Evolutionary conservation across 35 echinoderm and acorn worm genomes (phyloP).

Genomic region (Patiria miniata): DNA sequence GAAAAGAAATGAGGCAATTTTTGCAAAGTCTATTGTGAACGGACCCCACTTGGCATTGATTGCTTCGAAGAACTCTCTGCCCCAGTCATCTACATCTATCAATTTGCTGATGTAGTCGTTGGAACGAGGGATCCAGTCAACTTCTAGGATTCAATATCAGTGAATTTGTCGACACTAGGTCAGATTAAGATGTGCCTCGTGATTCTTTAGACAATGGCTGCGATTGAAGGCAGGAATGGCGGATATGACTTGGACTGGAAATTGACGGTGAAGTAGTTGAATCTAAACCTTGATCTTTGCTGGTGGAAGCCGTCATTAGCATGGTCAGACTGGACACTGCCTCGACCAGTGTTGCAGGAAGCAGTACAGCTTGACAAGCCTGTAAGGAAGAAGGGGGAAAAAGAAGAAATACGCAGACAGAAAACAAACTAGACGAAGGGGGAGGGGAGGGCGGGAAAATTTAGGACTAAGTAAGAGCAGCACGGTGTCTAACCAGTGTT

Average conservation of each 20-base stretch:
- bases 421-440: slow-evolving; percentile 16
- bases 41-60: too few species aligned
- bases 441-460: too few species aligned
- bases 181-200: background rate
- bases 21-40: slow-evolving; percentile 55
- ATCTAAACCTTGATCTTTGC: background rate
- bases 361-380: too few species aligned
- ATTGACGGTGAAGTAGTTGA: background rate
- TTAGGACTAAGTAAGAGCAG: too few species aligned
- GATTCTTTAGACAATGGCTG: background rate
- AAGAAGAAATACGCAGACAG: too few species aligned
- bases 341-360: background rate
- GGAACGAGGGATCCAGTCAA: slow-evolving; percentile 51
- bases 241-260: background rate
- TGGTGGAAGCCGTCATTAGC: background rate
- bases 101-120: too few species aligned
- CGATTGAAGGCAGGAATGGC: background rate
- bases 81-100: too few species aligned
- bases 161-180: background rate
- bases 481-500: too few species aligned
- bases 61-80: too few species aligned
- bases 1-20: slow-evolving; percentile 1
- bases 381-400: too few species aligned
- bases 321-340: background rate
- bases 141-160: slow-evolving; percentile 4